Evolutionary conservation across 2,113 vertebrate genomes (phyloP), one percentile per base, ranked within the genome.

Genomic region (Glaucidium brasilianum): DNA sequence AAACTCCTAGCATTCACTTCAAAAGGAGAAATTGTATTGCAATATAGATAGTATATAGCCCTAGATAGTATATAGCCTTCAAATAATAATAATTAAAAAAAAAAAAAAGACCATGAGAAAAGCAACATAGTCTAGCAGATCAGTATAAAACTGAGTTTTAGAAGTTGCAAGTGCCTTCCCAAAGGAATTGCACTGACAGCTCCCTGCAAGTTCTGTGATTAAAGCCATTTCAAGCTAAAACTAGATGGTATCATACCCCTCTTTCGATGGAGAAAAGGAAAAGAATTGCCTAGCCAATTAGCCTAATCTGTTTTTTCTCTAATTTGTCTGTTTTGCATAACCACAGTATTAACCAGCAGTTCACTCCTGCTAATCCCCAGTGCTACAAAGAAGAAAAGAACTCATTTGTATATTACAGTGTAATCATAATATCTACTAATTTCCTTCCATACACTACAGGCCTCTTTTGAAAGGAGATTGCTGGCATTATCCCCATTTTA

Each of bases 341-440:
- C 77, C 66, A 81, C 49, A 73, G 75, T 37, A 56, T 93, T 90
- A 95, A 92, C 85, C 53, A 85, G 50, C 43, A 85, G 59, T 83
- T 95, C 92, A 53, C 25, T 90, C 10, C 73, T 64, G 66, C 53
- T 94, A 85, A 82, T 92, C 77, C 74, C 79, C 47, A 95, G 47
- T 53, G 90, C 69, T 62, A 74, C 30, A 34, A 3, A 76, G 89
- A 83, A 91, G 80, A 94, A 94, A 86, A 89, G 84, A 92, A 76
- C 53, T 35, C 45, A 5, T 94, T 95, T 86, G 72, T 89, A 62
- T 88, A 80, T 92, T 93, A 82, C 86, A 75, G 81, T 62, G 27
- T 93, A 95, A 96, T 97, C 94, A 56, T 62, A 81, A 47, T 62
- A 96, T 93, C 95, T 96, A 41, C 92, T 91, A 93, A 93, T 96